A percentile compares a stretch with the other conserved stretches of the same genome.
Conservation (phyloP, 2,888 invertebrate species). For the Chelonus formosanus region DNA sequence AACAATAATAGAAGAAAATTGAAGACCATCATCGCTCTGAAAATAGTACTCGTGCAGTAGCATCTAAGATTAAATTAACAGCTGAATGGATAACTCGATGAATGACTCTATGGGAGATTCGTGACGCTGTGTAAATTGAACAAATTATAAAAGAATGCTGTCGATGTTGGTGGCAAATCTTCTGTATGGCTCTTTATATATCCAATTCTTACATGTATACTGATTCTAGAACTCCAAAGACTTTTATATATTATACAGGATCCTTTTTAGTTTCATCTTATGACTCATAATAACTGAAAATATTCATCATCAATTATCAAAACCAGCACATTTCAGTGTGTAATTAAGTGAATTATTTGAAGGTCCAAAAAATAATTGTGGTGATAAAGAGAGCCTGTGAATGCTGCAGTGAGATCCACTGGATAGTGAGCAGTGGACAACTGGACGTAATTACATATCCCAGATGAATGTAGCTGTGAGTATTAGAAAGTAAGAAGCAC, state of each 20-base stretch:
- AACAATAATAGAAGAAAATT: too few relatives aligned
- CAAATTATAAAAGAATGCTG: slow-evolving; percentile 63
- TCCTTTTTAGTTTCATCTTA: too few relatives aligned
- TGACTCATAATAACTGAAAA: neutral
- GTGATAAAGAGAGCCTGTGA: neutral
- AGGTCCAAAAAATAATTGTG: neutral
- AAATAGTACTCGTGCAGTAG: slow-evolving; percentile 29
- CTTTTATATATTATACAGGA: neutral
- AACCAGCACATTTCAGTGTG: neutral
- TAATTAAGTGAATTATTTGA: too few relatives aligned
- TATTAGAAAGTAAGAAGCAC: slow-evolving; percentile 38
- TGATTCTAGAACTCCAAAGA: slow-evolving; percentile 24
- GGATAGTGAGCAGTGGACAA: slow-evolving; percentile 36
- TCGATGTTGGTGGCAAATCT: slow-evolving; percentile 41
- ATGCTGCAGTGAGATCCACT: slow-evolving; percentile 36
- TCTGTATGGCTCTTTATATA: neutral
- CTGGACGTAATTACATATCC: slow-evolving; percentile 42
- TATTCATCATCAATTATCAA: slow-evolving; percentile 6
- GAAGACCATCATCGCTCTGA: too few relatives aligned
- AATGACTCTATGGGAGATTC: slow-evolving; percentile 53
- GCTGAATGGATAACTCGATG: slow-evolving; percentile 59
- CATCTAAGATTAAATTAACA: slow-evolving; percentile 57
- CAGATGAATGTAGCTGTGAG: slow-evolving; percentile 39
- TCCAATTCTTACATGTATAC: neutral
- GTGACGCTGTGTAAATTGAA: slow-evolving; percentile 61